Percentiles rank a stretch among this genome's conserved stretches.
These are phyloP conservation scores for Petrocephalus zakoni DNA, from an alignment of 2,113 vertebrate species.

Conservation along the genomic window DNA sequence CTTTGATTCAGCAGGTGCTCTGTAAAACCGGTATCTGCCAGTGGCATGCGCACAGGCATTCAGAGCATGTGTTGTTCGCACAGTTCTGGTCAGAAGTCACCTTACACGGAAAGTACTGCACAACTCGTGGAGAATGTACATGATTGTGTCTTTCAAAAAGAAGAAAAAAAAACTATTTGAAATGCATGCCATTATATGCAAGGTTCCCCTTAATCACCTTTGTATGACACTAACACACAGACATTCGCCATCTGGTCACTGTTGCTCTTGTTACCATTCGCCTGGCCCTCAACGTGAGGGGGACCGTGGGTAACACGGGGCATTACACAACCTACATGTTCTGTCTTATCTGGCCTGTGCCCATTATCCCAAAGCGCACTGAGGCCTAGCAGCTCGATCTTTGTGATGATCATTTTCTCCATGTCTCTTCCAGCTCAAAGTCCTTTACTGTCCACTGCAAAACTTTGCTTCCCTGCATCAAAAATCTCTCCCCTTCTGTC, in stretches of 20 bases:
- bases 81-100: constrained; percentile 46
- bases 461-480: background rate
- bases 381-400: background rate
- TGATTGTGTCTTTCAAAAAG: too few species aligned
- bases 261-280: too few species aligned
- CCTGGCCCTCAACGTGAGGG: too few species aligned
- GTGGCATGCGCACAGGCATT: background rate
- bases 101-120: constrained; percentile 26
- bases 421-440: background rate
- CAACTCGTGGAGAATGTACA: constrained; percentile 1
- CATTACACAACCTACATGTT: too few species aligned
- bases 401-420: background rate
- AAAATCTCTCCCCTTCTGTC: background rate
- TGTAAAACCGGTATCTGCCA: background rate
- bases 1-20: background rate
- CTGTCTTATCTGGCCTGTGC: too few species aligned
- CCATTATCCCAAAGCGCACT: background rate
- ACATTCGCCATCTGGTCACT: too few species aligned
- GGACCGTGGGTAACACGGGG: too few species aligned
- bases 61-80: constrained; percentile 27
- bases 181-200: too few species aligned
- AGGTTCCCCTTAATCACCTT: too few species aligned
- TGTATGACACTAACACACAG: too few species aligned
- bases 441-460: background rate
- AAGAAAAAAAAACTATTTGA: too few species aligned